phyloP scores from a whole-genome alignment of 2,888 invertebrate genomes.

The Melanostoma mellinum region DNA sequence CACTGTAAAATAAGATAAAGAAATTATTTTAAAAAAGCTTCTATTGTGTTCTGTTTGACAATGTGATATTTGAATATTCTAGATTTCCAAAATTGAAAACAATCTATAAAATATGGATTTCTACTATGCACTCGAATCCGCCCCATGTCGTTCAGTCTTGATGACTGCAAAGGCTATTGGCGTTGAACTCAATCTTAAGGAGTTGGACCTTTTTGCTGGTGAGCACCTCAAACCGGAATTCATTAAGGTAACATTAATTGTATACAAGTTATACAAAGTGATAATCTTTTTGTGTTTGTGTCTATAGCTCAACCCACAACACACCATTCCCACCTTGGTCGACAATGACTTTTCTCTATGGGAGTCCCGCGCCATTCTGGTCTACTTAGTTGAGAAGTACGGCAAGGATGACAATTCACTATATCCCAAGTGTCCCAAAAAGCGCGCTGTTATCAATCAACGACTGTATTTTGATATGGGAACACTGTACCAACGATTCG shows the following conservation, averaged over 20 bases:
- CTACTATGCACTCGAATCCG: conserved; percentile 86
- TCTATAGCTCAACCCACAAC: conserved; percentile 90
- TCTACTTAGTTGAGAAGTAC: conserved; percentile 91
- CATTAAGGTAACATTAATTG: conserved; percentile 83
- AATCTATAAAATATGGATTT: conserved; percentile 83
- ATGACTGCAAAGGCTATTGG: conserved; percentile 87
- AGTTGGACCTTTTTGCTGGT: conserved; percentile 84
- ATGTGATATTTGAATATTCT: neutral
- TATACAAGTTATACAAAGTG: neutral
- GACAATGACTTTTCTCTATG: conserved; percentile 91
- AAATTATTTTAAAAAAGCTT: neutral
- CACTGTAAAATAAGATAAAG: neutral
- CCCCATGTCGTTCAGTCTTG: conserved; percentile 86
- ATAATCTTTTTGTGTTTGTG: neutral
- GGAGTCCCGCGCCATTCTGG: conserved; percentile 93
- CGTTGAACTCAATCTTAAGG: conserved; percentile 86
- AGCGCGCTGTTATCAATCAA: conserved; percentile 90
- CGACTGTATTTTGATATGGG: conserved; percentile 91
- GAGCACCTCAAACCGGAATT: conserved; percentile 88
- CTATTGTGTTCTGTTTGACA: neutral
- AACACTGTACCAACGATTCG: conserved; percentile 87
- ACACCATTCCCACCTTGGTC: conserved; percentile 91
- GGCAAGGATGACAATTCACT: conserved; percentile 87
- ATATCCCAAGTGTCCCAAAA: conserved; percentile 89
- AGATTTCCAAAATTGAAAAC: conserved; percentile 24